These are phyloP conservation scores for Sciurus carolinensis DNA, from an alignment of 2,797 vertebrate genomes.

Conservation along the genomic window DNA sequence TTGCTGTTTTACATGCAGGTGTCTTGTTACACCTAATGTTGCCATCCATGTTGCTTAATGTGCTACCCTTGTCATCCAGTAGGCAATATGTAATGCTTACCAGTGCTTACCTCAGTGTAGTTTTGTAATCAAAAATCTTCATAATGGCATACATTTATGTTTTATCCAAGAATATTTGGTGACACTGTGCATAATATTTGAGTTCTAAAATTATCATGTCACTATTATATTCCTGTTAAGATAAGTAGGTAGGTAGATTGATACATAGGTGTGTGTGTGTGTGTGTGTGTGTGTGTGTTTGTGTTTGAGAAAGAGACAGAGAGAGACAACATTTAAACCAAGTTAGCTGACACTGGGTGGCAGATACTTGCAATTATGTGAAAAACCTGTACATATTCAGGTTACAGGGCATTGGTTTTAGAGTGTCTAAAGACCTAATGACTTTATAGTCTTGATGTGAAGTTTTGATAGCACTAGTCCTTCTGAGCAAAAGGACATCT, in stretches of 20 bases:
- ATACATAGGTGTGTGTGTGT: rapidly evolving
- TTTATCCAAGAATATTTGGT: constrained; percentile 53
- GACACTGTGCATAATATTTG: background rate
- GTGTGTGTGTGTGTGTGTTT: rapidly evolving
- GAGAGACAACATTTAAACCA: background rate
- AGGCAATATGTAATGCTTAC: background rate
- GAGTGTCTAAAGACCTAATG: background rate
- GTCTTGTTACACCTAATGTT: background rate
- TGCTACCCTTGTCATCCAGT: background rate
- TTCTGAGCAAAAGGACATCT: background rate
- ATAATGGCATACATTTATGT: background rate
- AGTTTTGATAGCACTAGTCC: background rate
- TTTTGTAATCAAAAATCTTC: background rate
- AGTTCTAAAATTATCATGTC: background rate
- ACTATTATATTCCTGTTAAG: background rate
- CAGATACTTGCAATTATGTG: background rate
- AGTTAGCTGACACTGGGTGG: background rate
- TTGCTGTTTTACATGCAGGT: background rate
- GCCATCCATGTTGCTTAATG: background rate
- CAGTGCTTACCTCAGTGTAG: background rate
- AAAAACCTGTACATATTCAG: background rate
- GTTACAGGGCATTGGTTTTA: background rate
- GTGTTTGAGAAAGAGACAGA: no score
- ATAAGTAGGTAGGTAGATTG: background rate
- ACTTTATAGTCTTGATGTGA: background rate